Percentiles rank a stretch among this genome's conserved stretches.
Conservation (phyloP, 1,140 invertebrate species). For the Saxidomus purpurata region DNA sequence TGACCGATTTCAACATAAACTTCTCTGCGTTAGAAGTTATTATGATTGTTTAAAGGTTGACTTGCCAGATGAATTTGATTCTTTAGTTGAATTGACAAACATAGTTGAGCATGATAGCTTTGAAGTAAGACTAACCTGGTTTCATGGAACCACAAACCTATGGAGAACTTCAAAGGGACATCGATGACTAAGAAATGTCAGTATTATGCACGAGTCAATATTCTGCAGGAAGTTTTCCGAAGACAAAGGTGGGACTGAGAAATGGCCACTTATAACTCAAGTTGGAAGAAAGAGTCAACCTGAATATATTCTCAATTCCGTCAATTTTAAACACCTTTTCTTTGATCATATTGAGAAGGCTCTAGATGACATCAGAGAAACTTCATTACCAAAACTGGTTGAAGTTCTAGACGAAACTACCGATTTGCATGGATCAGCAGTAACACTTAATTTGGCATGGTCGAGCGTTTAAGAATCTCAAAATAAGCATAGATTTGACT, state of each 20-base stretch:
- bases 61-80: slow-evolving; percentile 61
- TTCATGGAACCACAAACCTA: slow-evolving; percentile 3
- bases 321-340: slow-evolving; percentile 41
- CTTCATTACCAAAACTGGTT: not conserved
- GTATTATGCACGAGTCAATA: not conserved
- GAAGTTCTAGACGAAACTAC: not conserved
- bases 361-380: not conserved
- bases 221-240: not conserved
- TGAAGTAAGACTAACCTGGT: not conserved
- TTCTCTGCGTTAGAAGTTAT: slow-evolving; percentile 53
- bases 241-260: not conserved
- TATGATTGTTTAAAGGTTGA: slow-evolving; percentile 43
- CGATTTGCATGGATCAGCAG: slow-evolving; percentile 47
- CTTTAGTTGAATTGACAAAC: slow-evolving; percentile 27
- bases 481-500: slow-evolving; percentile 57
- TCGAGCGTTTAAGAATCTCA: slow-evolving; percentile 48
- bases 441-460: slow-evolving; percentile 51
- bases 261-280: not conserved
- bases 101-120: slow-evolving; percentile 14
- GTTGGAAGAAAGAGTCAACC: not conserved
- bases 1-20: not conserved
- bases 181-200: not conserved
- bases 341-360: not conserved
- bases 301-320: slow-evolving; percentile 44
- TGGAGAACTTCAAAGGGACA: slow-evolving; percentile 2